Conservation (phyloP, 2,113 vertebrate genomes). For the Condylura cristata region DNA sequence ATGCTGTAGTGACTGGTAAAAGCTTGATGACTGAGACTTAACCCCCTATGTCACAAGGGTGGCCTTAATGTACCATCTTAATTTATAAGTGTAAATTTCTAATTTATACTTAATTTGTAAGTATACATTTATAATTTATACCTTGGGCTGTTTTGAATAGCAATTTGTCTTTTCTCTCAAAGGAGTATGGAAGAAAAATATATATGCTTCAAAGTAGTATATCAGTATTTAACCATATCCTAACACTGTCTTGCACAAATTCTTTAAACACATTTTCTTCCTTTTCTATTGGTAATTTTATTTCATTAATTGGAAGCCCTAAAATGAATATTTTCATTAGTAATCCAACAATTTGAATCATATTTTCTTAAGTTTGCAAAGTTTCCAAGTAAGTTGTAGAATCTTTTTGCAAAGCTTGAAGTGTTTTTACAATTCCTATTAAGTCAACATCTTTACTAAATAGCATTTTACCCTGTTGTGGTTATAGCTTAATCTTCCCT, state of each 20-base stretch:
- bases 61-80: not conserved
- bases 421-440: not conserved
- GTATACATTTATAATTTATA: too few relatives aligned
- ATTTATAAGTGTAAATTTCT: conserved; percentile 28
- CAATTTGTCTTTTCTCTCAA: not conserved
- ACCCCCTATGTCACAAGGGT: too few relatives aligned
- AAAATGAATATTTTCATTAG: conserved; percentile 16
- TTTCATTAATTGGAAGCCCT: not conserved
- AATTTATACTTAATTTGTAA: too few relatives aligned
- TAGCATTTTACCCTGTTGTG: not conserved
- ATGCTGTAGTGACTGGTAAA: too few relatives aligned
- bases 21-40: too few relatives aligned
- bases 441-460: not conserved
- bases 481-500: not conserved
- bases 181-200: not conserved
- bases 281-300: not conserved
- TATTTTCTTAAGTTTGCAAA: conserved; percentile 19
- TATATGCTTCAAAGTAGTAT: not conserved
- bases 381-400: not conserved
- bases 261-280: not conserved
- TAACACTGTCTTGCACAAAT: not conserved
- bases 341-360: not conserved
- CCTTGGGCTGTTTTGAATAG: too few relatives aligned
- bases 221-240: not conserved
- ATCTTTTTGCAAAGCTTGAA: not conserved